Percentiles rank a stretch among this genome's conserved stretches.
Conservation (phyloP, 2,797 vertebrate species). For the Pipistrellus kuhlii region DNA sequence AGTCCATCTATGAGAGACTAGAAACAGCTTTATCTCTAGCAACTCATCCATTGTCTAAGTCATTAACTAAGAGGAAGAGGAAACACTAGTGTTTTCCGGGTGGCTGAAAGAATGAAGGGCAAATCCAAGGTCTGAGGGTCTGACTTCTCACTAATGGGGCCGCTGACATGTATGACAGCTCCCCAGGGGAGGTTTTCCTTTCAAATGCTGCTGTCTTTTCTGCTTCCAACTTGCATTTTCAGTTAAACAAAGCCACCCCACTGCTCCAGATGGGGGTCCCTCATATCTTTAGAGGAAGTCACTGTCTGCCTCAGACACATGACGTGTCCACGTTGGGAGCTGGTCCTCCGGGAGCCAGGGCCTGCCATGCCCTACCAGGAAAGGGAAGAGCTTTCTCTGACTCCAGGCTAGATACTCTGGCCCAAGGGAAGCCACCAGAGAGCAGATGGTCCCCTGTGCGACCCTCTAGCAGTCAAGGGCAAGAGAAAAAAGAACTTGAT, state of each 20-base stretch:
- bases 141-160: background rate
- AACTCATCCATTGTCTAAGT: background rate
- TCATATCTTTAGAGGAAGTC: background rate
- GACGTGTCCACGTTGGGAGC: background rate
- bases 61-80: background rate
- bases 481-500: background rate
- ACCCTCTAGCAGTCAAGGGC: background rate
- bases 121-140: background rate
- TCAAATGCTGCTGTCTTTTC: background rate
- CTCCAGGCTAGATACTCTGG: background rate
- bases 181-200: background rate
- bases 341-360: background rate
- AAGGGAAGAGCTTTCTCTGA: background rate
- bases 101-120: background rate
- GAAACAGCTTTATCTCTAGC: background rate
- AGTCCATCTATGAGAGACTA: background rate
- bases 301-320: background rate
- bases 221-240: slow-evolving; percentile 18
- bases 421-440: background rate
- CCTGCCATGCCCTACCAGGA: background rate
- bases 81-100: background rate
- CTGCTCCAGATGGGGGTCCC: background rate
- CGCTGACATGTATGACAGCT: background rate
- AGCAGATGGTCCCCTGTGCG: background rate
- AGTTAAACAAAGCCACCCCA: background rate